phyloP scores from a whole-genome alignment of 2,113 vertebrate genomes.

The Panurus biarmicus region DNA sequence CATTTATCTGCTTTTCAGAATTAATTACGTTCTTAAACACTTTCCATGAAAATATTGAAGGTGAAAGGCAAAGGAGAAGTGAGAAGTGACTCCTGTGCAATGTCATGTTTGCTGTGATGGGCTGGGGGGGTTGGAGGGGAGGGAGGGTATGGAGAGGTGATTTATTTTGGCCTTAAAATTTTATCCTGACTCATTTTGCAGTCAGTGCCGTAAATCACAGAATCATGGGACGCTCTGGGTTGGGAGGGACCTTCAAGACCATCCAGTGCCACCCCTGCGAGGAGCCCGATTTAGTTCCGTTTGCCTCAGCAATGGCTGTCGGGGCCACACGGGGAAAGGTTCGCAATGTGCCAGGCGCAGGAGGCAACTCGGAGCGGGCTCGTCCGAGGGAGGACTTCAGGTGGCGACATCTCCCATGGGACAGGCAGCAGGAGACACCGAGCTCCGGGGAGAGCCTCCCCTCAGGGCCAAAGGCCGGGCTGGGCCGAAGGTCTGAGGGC shows the following conservation, averaged over 20 bases:
- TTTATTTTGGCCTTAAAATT: not conserved
- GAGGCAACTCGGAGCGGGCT: too few species aligned
- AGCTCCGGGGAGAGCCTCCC: too few species aligned
- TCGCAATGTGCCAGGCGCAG: too few species aligned
- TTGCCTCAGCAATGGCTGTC: not conserved
- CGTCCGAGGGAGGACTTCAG: too few species aligned
- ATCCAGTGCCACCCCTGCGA: not conserved
- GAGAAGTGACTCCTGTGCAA: not conserved
- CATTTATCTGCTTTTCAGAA: not conserved
- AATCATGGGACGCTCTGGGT: not conserved
- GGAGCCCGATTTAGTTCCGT: not conserved
- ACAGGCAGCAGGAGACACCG: not conserved
- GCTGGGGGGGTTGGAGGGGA: not conserved
- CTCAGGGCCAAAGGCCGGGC: too few species aligned
- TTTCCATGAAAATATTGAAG: not conserved
- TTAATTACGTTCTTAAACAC: not conserved
- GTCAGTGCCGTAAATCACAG: too few species aligned
- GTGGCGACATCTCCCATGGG: not conserved
- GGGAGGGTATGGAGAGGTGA: not conserved
- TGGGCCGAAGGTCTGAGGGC: too few species aligned
- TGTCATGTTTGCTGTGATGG: not conserved
- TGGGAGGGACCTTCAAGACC: not conserved
- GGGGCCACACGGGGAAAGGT: too few species aligned
- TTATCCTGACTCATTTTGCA: not conserved
- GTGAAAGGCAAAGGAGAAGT: not conserved